Base-by-base conservation (phyloP, 1,140 invertebrate genomes). In the Nixonia krombeini region DNA sequence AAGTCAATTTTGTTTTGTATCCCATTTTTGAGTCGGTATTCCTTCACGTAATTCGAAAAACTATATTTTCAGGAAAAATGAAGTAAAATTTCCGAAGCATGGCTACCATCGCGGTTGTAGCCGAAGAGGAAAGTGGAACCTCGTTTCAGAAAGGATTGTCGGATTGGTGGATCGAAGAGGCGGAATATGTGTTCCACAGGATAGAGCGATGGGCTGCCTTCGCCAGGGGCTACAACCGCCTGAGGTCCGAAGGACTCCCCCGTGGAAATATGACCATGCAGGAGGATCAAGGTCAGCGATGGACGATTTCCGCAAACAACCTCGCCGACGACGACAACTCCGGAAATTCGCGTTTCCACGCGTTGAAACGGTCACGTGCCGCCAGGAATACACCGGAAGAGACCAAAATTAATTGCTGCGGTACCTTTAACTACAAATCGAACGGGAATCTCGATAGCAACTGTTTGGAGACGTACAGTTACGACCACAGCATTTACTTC, bases 401-500 rank as follows among this genome's bases (percentile, higher is more conserved):
- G n/a, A 71, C 52, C 5, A 76, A 73, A 28, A 75, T 83, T 12
- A 81, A 84, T 33, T 80, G 79, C 40, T 81, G 79, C 28, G 73
- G 77, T 0, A 75, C 61, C 0, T 74, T 78, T 1, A 78, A 80
- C 38, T 85, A 85, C 10, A 78, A 82, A 26, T 83, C 82, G 0
- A 82, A 78, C 49, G 74, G 51, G 3, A 73, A 77, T 28, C 46
- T 85, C 16, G 82, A 85, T 9, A 84, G 68, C 26, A 75, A 58
- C 3, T 84, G 82, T 16, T 47, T 84, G 25, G 78, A 85, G 44
- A 76, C 58, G 1, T 84, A 83, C 18, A 75, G 79, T 8, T 80
- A 83, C 45, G 83, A 85, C 28, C 82, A 84, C 38, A 85, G 83
- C 23, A 84, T 85, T 31, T 85, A 85, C 18, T 85, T 85, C 42